These are phyloP conservation scores for Caretta caretta DNA, from an alignment of 2,113 vertebrate genomes.

Conservation along the genomic window DNA sequence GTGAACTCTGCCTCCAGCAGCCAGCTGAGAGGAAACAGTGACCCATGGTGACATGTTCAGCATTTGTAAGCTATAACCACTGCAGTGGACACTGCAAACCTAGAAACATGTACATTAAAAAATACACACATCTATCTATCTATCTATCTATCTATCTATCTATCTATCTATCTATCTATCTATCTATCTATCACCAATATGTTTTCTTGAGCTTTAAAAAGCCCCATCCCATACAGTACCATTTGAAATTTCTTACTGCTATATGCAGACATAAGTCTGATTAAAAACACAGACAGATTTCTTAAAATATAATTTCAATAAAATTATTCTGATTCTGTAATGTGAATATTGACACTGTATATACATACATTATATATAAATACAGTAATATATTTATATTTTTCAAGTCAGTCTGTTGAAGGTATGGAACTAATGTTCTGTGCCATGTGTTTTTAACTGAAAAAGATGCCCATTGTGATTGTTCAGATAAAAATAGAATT, in stretches of 20 bases:
- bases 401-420: conserved; percentile 89
- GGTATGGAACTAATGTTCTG: conserved; percentile 83
- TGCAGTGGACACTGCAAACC: conserved; percentile 26
- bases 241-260: conserved; percentile 38
- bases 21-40: conserved; percentile 90
- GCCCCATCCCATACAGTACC: background rate
- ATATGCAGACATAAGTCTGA: conserved; percentile 48
- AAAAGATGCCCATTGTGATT: conserved; percentile 81
- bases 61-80: background rate
- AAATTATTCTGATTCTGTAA: conserved; percentile 81
- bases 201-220: conserved; percentile 54
- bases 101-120: conserved; percentile 7
- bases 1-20: conserved; percentile 96
- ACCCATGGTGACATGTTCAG: conserved; percentile 60
- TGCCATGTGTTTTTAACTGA: conserved; percentile 83
- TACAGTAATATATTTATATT: conserved; percentile 89
- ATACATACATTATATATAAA: conserved; percentile 77
- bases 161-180: no score
- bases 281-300: conserved; percentile 65
- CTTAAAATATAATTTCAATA: conserved; percentile 82
- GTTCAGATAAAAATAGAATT: conserved; percentile 81
- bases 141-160: background rate
- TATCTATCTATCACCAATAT: background rate
- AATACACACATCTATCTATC: background rate
- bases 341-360: conserved; percentile 88